phyloP scores from a whole-genome alignment of 30 jellyfish, hydroid and myxozoan genomes.

The Chrysaora quinquecirrha region DNA sequence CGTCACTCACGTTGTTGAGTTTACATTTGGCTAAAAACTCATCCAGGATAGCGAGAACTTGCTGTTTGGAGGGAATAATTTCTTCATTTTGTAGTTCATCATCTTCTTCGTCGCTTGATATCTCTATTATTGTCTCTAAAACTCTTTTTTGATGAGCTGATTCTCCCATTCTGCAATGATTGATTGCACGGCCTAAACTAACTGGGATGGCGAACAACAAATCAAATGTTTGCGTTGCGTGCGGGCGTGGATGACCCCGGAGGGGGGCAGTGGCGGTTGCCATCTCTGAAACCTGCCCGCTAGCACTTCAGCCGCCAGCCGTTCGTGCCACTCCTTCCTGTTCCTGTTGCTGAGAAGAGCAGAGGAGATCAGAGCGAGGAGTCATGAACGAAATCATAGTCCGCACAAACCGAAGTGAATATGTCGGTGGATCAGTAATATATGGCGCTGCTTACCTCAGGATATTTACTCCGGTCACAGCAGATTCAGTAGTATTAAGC shows the following conservation, averaged over 20 bases:
- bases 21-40: conserved; percentile 19
- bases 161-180: no score
- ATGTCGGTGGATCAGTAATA: conserved; percentile 44
- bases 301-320: no score
- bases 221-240: no score
- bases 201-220: no score
- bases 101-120: conserved; percentile 58
- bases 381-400: conserved; percentile 52
- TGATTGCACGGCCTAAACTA: no score
- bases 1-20: conserved; percentile 7
- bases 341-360: no score
- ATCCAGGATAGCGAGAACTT: neutral
- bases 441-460: conserved; percentile 61
- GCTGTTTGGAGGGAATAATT: neutral
- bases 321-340: no score
- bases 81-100: conserved; percentile 2
- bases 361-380: no score
- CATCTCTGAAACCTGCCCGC: no score
- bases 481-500: conserved; percentile 14
- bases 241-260: no score
- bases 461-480: conserved; percentile 45
- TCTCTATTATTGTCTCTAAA: conserved; percentile 34
- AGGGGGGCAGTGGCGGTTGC: no score
- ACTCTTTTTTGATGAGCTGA: no score
- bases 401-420: conserved; percentile 41